A percentile compares a stretch with the other conserved stretches of the same genome.
Evolutionary conservation across 2,888 invertebrate species (phyloP).

Genomic region (Ashinkailepas kermadecensis): DNA sequence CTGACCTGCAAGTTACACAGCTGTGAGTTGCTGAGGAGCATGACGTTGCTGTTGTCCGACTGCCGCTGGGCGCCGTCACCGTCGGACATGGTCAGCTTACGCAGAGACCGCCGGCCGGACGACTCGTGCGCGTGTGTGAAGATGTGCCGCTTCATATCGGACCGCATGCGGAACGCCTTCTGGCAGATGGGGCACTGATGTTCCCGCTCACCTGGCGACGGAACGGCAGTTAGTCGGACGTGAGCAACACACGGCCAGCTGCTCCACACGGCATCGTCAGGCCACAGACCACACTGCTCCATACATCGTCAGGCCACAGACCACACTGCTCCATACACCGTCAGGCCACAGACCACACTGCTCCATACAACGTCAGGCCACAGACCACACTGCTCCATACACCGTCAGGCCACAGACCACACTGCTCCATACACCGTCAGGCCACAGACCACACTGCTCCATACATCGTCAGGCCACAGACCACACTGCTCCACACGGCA

Average conservation of each 20-base stretch:
- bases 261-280: too few relatives aligned
- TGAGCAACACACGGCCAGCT: not conserved
- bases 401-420: too few relatives aligned
- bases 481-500: too few relatives aligned
- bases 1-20: not conserved
- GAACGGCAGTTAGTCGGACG: not conserved
- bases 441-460: too few relatives aligned
- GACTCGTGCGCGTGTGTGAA: conserved; percentile 9
- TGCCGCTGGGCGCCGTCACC: not conserved
- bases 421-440: too few relatives aligned
- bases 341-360: too few relatives aligned
- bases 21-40: not conserved
- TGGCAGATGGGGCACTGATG: conserved; percentile 16
- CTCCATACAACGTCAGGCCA: too few relatives aligned
- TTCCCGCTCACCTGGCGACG: not conserved
- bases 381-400: too few relatives aligned
- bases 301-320: too few relatives aligned
- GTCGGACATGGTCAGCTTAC: not conserved
- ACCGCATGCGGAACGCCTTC: conserved; percentile 13
- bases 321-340: too few relatives aligned
- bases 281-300: too few relatives aligned
- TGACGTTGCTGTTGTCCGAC: not conserved
- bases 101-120: not conserved
- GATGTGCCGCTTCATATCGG: conserved; percentile 19
- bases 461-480: too few relatives aligned